Conservation (phyloP, 1,140 invertebrate genomes). For the Diorhabda sublineata region DNA sequence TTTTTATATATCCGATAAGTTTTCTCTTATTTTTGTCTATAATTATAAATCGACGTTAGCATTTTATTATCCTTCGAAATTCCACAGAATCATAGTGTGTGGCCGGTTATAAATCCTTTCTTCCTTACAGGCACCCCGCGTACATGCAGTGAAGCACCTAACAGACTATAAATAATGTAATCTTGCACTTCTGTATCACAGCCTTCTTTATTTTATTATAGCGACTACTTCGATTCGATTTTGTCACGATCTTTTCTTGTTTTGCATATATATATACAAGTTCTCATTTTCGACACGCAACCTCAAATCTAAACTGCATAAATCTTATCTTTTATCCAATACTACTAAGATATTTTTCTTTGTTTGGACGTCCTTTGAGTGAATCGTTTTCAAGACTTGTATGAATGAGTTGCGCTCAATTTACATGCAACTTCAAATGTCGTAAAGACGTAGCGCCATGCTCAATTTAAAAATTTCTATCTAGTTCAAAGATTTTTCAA, state of each 20-base stretch:
- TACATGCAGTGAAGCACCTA: conserved; percentile 25
- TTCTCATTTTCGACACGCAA: neutral
- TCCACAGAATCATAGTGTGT: conserved; percentile 26
- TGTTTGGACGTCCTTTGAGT: no score
- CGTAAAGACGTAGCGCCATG: no score
- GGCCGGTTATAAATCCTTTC: conserved; percentile 29
- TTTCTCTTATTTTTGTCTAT: no score
- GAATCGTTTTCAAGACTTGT: no score
- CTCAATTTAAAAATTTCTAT: no score
- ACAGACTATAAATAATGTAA: conserved; percentile 31
- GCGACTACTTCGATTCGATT: neutral
- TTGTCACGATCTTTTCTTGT: neutral
- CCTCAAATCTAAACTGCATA: neutral
- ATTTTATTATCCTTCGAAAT: conserved; percentile 16
- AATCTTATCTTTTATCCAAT: no score
- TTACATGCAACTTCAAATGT: no score
- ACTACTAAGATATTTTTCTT: no score
- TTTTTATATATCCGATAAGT: no score
- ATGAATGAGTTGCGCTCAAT: no score
- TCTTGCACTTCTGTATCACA: conserved; percentile 18
- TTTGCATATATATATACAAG: neutral
- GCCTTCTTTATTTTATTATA: conserved; percentile 10
- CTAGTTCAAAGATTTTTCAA: no score
- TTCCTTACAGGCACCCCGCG: conserved; percentile 30
- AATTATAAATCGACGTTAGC: conserved; percentile 17